Percentiles rank a stretch among this genome's conserved stretches.
Evolutionary conservation across 2,113 vertebrate genomes (phyloP).

Genomic region (Ivindomyrus marchei): DNA sequence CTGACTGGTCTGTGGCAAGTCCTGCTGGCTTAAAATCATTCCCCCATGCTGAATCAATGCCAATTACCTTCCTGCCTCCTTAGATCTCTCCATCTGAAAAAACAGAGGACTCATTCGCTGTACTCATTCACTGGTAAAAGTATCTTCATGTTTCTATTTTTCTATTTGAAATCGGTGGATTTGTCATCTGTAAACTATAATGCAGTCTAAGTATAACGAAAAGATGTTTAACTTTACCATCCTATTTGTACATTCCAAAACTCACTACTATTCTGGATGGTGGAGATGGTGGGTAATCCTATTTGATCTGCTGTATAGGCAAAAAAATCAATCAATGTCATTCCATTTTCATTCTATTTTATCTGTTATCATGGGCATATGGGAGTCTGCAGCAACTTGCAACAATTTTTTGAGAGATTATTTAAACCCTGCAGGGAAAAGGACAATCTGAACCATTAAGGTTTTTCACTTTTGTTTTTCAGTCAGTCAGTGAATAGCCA

Average conservation of each 20-base stretch:
- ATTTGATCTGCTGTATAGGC: not conserved
- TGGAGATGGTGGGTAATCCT: not conserved
- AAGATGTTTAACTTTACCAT: not conserved
- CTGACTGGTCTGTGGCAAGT: not conserved
- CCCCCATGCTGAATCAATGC: not conserved
- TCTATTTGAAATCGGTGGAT: not conserved
- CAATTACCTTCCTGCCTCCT: not conserved
- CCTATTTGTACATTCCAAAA: not conserved
- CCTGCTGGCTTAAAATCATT: not conserved
- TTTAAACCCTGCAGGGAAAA: conserved; percentile 4
- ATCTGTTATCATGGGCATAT: not conserved
- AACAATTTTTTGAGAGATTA: not conserved
- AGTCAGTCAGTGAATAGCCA: not conserved
- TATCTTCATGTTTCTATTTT: conserved; percentile 1
- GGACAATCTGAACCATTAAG: not conserved
- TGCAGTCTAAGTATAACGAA: not conserved
- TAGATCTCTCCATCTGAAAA: not conserved
- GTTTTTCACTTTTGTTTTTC: not conserved
- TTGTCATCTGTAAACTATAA: not conserved
- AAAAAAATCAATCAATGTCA: not conserved
- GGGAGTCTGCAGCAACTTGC: not conserved
- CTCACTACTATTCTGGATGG: not conserved
- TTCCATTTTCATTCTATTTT: not conserved
- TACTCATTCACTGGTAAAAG: not conserved
- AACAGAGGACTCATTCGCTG: not conserved